A percentile compares a stretch with the other conserved stretches of the same genome.
Conservation (phyloP, 2,888 invertebrate species). For the Chydorus sphaericus region DNA sequence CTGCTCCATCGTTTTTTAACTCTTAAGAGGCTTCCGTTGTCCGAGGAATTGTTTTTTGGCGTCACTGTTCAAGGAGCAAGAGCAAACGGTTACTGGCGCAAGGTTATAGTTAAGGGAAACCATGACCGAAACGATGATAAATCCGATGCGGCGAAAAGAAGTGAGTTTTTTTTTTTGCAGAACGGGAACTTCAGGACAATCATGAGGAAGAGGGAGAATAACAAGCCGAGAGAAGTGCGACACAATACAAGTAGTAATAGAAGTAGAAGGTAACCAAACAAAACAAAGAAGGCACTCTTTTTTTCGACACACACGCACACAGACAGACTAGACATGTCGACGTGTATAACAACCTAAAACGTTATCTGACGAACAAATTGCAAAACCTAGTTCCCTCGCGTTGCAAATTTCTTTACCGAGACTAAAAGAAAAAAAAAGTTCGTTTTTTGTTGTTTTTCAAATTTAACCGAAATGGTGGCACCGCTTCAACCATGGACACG, state of each 20-base stretch:
- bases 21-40: background rate
- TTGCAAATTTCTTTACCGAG: background rate
- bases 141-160: conserved; percentile 4
- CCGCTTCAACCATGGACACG: background rate
- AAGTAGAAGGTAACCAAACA: too few relatives aligned
- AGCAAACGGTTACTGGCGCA: too few relatives aligned
- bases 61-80: background rate
- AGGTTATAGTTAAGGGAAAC: background rate
- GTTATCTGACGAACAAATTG: background rate
- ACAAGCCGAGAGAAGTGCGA: conserved; percentile 5
- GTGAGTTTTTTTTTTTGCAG: too few relatives aligned
- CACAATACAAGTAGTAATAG: too few relatives aligned
- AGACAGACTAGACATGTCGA: conserved; percentile 7
- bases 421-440: conserved; percentile 2
- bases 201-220: background rate
- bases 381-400: background rate
- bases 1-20: background rate
- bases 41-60: background rate
- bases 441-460: background rate
- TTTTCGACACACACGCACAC: conserved; percentile 1
- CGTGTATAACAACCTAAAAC: conserved; percentile 6
- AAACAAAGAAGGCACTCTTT: conserved; percentile 4
- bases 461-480: too few relatives aligned
- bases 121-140: conserved; percentile 1
- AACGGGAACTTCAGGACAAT: too few relatives aligned